Percentiles rank a stretch among this genome's conserved stretches.
These are phyloP conservation scores for Coturnix japonica DNA, from an alignment of 2,113 vertebrate species.

Conservation along the genomic window DNA sequence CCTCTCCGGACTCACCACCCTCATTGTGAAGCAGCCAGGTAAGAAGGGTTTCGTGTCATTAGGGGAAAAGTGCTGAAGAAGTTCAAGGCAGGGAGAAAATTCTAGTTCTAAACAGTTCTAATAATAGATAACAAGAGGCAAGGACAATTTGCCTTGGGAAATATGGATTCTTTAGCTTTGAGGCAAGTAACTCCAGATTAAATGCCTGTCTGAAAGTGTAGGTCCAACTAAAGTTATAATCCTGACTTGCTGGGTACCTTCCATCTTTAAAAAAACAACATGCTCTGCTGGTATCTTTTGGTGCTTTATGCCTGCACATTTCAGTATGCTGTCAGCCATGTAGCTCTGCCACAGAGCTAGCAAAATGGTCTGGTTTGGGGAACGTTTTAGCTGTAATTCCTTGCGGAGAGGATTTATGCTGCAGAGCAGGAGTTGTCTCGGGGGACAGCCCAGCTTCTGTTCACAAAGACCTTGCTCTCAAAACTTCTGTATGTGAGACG, in stretches of 20 bases:
- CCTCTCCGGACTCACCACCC: slow-evolving; percentile 82
- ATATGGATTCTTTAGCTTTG: background rate
- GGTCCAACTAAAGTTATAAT: background rate
- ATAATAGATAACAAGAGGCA: background rate
- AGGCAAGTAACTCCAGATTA: background rate
- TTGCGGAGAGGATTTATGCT: background rate
- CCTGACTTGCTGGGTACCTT: background rate
- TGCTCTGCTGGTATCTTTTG: background rate
- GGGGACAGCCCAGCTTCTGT: background rate
- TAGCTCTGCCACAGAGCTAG: background rate
- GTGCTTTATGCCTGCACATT: background rate
- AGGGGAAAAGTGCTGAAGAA: background rate
- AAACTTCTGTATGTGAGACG: background rate
- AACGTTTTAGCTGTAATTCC: background rate
- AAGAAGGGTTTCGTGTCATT: background rate
- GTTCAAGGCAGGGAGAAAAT: background rate
- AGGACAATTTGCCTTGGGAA: background rate
- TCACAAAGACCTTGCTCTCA: background rate
- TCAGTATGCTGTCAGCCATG: background rate
- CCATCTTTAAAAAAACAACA: background rate
- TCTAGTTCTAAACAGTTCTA: background rate
- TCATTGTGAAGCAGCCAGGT: slow-evolving; percentile 89
- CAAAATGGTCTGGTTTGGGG: background rate
- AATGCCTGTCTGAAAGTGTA: background rate
- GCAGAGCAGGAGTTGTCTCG: background rate